Percentiles rank a stretch among this genome's conserved stretches.
Evolutionary conservation across 2,797 vertebrate genomes (phyloP).

Genomic region (Balearica regulorum): DNA sequence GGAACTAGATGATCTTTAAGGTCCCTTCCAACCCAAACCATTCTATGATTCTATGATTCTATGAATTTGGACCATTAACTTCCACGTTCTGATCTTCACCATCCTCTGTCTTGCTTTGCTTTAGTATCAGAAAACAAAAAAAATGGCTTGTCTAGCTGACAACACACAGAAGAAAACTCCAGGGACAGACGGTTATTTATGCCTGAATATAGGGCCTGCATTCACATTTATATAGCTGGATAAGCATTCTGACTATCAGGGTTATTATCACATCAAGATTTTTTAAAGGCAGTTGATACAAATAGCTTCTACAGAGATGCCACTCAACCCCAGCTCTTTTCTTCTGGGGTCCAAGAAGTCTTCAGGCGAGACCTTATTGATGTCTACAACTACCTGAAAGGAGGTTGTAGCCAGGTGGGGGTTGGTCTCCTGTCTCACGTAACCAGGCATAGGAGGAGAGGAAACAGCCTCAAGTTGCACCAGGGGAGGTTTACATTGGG

Average conservation of each 20-base stretch:
- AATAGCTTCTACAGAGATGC: not conserved
- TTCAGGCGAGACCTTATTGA: not conserved
- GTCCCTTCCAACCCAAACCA: no score
- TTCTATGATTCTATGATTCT: no score
- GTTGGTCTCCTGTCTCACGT: no score
- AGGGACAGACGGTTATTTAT: not conserved
- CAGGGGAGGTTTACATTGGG: no score
- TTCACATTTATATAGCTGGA: not conserved
- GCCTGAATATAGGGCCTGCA: not conserved
- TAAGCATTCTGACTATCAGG: conserved; percentile 6
- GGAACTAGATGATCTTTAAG: no score
- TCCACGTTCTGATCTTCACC: not conserved
- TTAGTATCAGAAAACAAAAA: not conserved
- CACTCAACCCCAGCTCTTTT: not conserved
- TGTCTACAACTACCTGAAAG: no score
- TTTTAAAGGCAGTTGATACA: not conserved
- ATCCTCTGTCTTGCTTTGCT: not conserved
- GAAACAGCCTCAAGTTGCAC: no score
- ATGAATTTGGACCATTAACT: not conserved
- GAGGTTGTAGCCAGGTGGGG: no score
- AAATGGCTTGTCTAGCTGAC: not conserved
- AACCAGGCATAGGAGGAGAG: no score
- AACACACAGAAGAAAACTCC: not conserved
- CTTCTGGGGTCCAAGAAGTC: not conserved
- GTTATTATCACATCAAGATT: not conserved